Percentiles rank a stretch among this genome's conserved stretches.
Conservation (phyloP, 1,140 invertebrate genomes). For the Drosophila rufa region DNA sequence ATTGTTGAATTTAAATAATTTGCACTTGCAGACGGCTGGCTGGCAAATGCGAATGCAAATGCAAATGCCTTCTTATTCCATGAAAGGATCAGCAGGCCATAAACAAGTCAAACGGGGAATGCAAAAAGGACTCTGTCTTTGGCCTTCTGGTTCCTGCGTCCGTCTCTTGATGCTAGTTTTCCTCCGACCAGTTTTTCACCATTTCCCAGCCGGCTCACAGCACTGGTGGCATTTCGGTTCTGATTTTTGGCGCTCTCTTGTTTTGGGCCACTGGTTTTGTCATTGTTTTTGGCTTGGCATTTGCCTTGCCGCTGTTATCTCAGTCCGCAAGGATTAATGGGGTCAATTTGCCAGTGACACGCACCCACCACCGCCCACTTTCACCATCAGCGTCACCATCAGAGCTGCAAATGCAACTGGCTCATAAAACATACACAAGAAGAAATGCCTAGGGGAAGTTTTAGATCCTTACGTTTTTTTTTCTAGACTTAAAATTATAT, state of each 20-base stretch:
- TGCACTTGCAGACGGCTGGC: conserved; percentile 38
- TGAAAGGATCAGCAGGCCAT: conserved; percentile 73
- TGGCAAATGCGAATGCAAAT: conserved; percentile 49
- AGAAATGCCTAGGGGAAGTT: neutral
- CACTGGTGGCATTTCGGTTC: conserved; percentile 19
- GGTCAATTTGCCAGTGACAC: conserved; percentile 79
- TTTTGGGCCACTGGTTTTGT: conserved; percentile 60
- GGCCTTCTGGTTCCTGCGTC: conserved; percentile 16
- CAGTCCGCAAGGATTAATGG: conserved; percentile 63
- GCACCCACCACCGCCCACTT: conserved; percentile 18
- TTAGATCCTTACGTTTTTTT: too few relatives aligned
- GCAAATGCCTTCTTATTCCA: conserved; percentile 41
- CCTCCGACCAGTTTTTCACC: conserved; percentile 30
- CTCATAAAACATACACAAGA: conserved; percentile 42
- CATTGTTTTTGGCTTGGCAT: conserved; percentile 55
- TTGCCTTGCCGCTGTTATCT: conserved; percentile 40
- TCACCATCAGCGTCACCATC: neutral
- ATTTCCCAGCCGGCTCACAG: conserved; percentile 16
- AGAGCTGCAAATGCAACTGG: conserved; percentile 42
- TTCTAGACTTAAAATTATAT: too few relatives aligned
- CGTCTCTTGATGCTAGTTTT: conserved; percentile 15
- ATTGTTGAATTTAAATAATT: conserved; percentile 42
- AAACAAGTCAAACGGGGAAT: conserved; percentile 60
- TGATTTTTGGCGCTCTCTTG: conserved; percentile 40
- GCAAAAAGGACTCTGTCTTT: conserved; percentile 44